Percentiles rank a stretch among this genome's conserved stretches.
Conservation (phyloP, 1,140 invertebrate species). For the Ips nitidus region DNA sequence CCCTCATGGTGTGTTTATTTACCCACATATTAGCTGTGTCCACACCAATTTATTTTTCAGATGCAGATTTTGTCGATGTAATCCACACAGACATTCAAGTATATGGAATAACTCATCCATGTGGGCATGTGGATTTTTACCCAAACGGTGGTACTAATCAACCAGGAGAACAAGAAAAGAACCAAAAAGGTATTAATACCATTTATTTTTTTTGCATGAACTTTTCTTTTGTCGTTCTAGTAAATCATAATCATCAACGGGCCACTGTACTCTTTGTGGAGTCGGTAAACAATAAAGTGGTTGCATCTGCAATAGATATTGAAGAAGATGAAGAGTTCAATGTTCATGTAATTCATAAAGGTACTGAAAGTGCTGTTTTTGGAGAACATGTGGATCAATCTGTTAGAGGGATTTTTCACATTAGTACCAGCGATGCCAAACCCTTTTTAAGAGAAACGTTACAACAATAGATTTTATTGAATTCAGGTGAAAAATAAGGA, state of each 20-base stretch:
- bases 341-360: conserved; percentile 15
- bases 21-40: too few species aligned
- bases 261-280: conserved; percentile 45
- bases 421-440: conserved; percentile 20
- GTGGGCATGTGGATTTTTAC: conserved; percentile 85
- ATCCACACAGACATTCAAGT: conserved; percentile 86
- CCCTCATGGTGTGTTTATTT: too few species aligned
- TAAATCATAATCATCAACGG: conserved; percentile 39
- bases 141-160: conserved; percentile 85
- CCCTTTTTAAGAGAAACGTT: conserved; percentile 15
- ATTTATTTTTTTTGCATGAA: conserved; percentile 49
- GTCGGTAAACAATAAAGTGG: conserved; percentile 49
- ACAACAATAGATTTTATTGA: not conserved
- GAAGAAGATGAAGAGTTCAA: conserved; percentile 22
- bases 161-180: conserved; percentile 77
- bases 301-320: conserved; percentile 43
- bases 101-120: conserved; percentile 76
- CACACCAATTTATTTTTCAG: conserved; percentile 37
- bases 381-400: conserved; percentile 22
- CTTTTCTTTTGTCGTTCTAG: conserved; percentile 22
- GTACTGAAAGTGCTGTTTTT: conserved; percentile 21
- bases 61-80: conserved; percentile 81
- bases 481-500: not conserved
- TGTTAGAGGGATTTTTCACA: conserved; percentile 30
- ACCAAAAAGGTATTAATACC: conserved; percentile 66